A percentile compares a stretch with the other conserved stretches of the same genome.
These are phyloP conservation scores for Cotesia vestalis DNA, from an alignment of 1,140 invertebrate genomes.

Conservation along the genomic window DNA sequence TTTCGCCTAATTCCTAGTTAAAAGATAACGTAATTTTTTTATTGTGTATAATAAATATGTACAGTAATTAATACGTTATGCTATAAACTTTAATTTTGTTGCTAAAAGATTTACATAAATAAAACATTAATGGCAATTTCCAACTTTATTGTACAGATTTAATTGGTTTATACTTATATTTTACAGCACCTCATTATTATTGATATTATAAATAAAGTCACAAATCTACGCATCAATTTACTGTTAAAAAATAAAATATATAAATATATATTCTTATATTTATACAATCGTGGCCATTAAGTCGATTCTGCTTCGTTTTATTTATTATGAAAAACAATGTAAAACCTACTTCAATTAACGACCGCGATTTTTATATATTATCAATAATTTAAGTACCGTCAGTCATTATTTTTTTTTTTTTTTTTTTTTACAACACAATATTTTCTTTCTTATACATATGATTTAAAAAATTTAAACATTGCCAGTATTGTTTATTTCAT, in stretches of 20 bases:
- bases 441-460: neutral
- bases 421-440: neutral
- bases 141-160: neutral
- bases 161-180: neutral
- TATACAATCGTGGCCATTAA: too few species aligned
- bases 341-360: too few species aligned
- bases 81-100: too few species aligned
- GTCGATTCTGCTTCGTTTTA: too few species aligned
- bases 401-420: slow-evolving; percentile 1
- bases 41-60: neutral
- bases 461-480: slow-evolving; percentile 45
- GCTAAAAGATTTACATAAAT: too few species aligned
- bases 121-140: neutral
- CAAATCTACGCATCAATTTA: too few species aligned
- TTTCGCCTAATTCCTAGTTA: neutral
- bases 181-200: slow-evolving; percentile 14
- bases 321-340: too few species aligned
- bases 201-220: too few species aligned
- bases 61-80: neutral
- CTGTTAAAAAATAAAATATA: too few species aligned
- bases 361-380: neutral
- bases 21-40: slow-evolving; percentile 3
- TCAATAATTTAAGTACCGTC: slow-evolving; percentile 1
- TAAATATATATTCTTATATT: too few species aligned
- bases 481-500: slow-evolving; percentile 51